A percentile compares a stretch with the other conserved stretches of the same genome.
Evolutionary conservation across 1,140 invertebrate species (phyloP).

Genomic region (Tenebrio molitor): DNA sequence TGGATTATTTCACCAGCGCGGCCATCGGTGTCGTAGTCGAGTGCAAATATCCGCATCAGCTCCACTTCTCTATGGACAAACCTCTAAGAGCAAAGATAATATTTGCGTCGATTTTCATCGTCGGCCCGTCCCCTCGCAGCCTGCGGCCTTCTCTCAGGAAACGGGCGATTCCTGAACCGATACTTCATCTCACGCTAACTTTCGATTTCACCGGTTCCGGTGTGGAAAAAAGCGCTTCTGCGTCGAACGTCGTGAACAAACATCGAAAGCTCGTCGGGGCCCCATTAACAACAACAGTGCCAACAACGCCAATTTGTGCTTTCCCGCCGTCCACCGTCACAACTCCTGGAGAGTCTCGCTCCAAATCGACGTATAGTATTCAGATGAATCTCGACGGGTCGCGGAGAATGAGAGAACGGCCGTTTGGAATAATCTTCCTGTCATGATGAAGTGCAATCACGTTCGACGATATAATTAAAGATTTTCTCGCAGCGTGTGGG

Average conservation of each 20-base stretch:
- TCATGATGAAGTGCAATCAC: constrained; percentile 42
- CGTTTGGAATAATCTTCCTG: constrained; percentile 44
- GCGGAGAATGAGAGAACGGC: constrained; percentile 23
- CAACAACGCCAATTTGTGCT: constrained; percentile 21
- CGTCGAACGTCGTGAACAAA: background rate
- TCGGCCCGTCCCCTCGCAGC: background rate
- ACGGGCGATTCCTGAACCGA: constrained; percentile 5
- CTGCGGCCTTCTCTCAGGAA: background rate
- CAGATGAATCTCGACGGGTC: constrained; percentile 46
- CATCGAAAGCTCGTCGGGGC: background rate
- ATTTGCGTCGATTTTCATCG: constrained; percentile 33
- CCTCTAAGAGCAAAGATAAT: constrained; percentile 37
- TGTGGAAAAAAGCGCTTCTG: background rate
- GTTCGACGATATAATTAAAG: constrained; percentile 49
- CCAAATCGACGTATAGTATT: constrained; percentile 30
- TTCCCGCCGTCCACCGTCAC: constrained; percentile 16
- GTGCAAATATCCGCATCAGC: constrained; percentile 32
- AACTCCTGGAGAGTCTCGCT: background rate
- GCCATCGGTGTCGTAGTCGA: constrained; percentile 11
- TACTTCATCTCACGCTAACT: constrained; percentile 31
- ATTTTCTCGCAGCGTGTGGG: constrained; percentile 43
- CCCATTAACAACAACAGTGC: too few relatives aligned
- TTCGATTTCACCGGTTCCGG: constrained; percentile 32
- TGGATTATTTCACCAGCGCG: too few relatives aligned
- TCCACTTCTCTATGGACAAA: constrained; percentile 18